phyloP scores from a whole-genome alignment of 2,888 invertebrate species.

The Nemoura dubitans region DNA sequence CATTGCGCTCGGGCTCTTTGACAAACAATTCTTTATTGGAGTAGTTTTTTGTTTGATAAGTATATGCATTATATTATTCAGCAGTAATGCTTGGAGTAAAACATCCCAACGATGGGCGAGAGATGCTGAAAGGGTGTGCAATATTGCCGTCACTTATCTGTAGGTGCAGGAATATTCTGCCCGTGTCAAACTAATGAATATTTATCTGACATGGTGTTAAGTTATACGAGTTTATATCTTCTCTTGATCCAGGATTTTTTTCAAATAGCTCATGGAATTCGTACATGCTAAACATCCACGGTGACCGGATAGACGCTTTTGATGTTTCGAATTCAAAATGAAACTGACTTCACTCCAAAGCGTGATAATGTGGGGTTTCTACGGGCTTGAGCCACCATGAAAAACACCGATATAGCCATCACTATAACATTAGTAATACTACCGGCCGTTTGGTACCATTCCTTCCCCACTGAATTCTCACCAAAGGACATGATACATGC shows the following conservation, averaged over 20 bases:
- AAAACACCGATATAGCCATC: background rate
- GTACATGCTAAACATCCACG: background rate
- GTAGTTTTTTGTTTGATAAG: constrained; percentile 46
- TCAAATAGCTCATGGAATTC: background rate
- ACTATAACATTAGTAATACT: background rate
- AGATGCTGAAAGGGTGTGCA: background rate
- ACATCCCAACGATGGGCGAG: background rate
- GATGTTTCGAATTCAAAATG: constrained; percentile 23
- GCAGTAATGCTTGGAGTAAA: constrained; percentile 45
- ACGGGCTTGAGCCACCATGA: background rate
- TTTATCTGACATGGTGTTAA: constrained; percentile 25
- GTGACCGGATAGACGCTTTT: constrained; percentile 17
- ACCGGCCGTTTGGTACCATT: background rate
- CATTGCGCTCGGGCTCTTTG: constrained; percentile 34
- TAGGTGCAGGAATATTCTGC: background rate
- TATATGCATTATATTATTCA: constrained; percentile 49
- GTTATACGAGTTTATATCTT: constrained; percentile 27
- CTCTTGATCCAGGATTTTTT: constrained; percentile 31
- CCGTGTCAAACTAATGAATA: constrained; percentile 32
- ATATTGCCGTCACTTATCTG: constrained; percentile 7
- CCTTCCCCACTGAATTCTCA: too few species aligned
- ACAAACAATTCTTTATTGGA: constrained; percentile 38
- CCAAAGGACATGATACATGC: too few species aligned
- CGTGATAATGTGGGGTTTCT: background rate
- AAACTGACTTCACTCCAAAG: constrained; percentile 17